Conservation (phyloP, 2,888 invertebrate genomes). For the Zaprionus lineosus region DNA sequence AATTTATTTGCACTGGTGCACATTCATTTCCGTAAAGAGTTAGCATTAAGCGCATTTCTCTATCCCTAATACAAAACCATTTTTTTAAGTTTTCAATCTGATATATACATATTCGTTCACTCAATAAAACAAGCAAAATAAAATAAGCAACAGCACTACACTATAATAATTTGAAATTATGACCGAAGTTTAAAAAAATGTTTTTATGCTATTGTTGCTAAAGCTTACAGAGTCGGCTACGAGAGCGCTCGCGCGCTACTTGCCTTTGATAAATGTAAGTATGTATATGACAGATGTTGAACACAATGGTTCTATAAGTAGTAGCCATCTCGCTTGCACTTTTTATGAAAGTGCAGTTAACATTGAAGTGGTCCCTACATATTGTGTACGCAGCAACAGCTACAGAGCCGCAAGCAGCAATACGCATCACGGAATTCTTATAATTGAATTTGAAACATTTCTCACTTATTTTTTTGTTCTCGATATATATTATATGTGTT, state of each 20-base stretch:
- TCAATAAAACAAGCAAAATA: no score
- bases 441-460: not conserved
- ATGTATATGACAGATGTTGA: slow-evolving; percentile 49
- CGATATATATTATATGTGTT: slow-evolving; percentile 5
- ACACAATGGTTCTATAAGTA: slow-evolving; percentile 58
- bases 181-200: not conserved
- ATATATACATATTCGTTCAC: no score
- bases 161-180: not conserved
- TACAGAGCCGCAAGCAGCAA: slow-evolving; percentile 32
- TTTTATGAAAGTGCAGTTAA: slow-evolving; percentile 49
- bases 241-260: slow-evolving; percentile 67
- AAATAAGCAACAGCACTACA: no score
- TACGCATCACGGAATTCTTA: slow-evolving; percentile 20
- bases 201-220: slow-evolving; percentile 33
- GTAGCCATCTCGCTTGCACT: slow-evolving; percentile 71
- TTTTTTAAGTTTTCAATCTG: no score
- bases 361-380: slow-evolving; percentile 48
- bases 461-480: slow-evolving; percentile 2
- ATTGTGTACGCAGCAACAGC: slow-evolving; percentile 67
- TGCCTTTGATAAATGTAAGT: slow-evolving; percentile 38
- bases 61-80: no score
- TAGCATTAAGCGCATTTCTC: no score
- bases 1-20: no score
- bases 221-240: slow-evolving; percentile 40
- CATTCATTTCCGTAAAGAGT: no score